These are phyloP conservation scores for Kradibia gibbosae DNA, from an alignment of 1,140 invertebrate genomes.

Conservation along the genomic window DNA sequence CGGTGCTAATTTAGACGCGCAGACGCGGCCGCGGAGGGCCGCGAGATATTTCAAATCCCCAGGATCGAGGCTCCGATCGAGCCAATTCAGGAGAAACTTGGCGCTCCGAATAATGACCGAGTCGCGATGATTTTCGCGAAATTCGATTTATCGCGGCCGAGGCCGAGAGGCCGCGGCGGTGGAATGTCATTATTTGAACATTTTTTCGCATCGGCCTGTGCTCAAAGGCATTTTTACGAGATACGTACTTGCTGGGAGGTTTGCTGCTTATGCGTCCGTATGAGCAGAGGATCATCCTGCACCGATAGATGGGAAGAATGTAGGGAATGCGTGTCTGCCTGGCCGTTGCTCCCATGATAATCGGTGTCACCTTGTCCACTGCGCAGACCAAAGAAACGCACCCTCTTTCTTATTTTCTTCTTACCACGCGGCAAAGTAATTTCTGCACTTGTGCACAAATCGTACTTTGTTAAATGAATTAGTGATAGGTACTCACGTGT, in stretches of 20 bases:
- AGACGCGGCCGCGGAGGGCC: too few relatives aligned
- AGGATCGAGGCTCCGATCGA: too few relatives aligned
- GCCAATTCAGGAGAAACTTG: too few relatives aligned
- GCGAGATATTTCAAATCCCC: too few relatives aligned
- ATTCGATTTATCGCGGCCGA: neutral
- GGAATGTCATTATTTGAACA: neutral
- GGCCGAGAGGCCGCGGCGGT: too few relatives aligned
- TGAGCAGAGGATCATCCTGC: constrained; percentile 74
- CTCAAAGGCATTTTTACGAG: constrained; percentile 2
- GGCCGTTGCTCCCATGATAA: constrained; percentile 75
- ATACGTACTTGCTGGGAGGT: constrained; percentile 75
- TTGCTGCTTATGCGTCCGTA: constrained; percentile 75
- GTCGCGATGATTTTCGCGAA: neutral
- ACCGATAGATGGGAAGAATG: constrained; percentile 75
- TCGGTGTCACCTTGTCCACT: constrained; percentile 71
- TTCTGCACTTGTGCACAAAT: neutral
- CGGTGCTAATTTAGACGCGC: too few relatives aligned
- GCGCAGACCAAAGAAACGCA: constrained; percentile 37
- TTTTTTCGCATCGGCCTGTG: neutral
- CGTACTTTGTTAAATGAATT: neutral
- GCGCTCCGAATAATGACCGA: too few relatives aligned
- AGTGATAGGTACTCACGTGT: constrained; percentile 74
- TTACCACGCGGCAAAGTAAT: neutral
- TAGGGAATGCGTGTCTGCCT: constrained; percentile 75
- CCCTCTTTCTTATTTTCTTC: neutral